These are phyloP conservation scores for Leptogaster cylindrica DNA, from an alignment of 2,888 invertebrate genomes.

Conservation along the genomic window DNA sequence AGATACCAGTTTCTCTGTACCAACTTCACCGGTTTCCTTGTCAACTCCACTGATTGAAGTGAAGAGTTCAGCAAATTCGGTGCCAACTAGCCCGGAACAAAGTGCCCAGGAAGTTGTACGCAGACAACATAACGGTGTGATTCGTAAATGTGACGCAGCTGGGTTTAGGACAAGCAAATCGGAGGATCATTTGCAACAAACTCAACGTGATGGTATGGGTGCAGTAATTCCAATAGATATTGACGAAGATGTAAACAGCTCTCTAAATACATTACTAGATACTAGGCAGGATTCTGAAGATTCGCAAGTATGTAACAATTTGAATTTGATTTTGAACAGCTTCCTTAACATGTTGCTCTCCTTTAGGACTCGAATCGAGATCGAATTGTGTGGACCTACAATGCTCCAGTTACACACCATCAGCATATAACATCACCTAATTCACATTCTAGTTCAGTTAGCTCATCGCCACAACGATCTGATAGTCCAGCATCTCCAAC, in stretches of 20 bases:
- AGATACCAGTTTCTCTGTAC: constrained; percentile 61
- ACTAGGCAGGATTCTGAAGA: constrained; percentile 69
- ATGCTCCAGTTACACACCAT: constrained; percentile 70
- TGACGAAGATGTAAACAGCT: constrained; percentile 92
- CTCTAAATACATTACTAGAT: constrained; percentile 87
- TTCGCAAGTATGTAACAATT: constrained; percentile 63
- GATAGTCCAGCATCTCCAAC: constrained; percentile 82
- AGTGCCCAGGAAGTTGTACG: constrained; percentile 56
- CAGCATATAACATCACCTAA: constrained; percentile 62
- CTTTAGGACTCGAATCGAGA: constrained; percentile 60
- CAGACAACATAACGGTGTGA: constrained; percentile 64
- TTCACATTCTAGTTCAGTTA: constrained; percentile 63
- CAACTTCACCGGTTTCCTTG: constrained; percentile 63
- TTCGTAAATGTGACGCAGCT: constrained; percentile 65
- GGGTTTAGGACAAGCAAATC: constrained; percentile 88
- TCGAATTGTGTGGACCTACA: constrained; percentile 90
- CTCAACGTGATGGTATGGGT: constrained; percentile 68
- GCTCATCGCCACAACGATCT: constrained; percentile 65
- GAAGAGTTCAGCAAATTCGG: constrained; percentile 66
- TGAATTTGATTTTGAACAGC: too few species aligned
- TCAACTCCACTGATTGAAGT: constrained; percentile 61
- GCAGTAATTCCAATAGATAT: constrained; percentile 86
- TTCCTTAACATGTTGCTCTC: neutral
- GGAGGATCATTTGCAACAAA: constrained; percentile 86
- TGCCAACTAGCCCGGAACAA: constrained; percentile 74